Conservation (phyloP, 2,797 vertebrate genomes). For the Florisuga fusca region DNA sequence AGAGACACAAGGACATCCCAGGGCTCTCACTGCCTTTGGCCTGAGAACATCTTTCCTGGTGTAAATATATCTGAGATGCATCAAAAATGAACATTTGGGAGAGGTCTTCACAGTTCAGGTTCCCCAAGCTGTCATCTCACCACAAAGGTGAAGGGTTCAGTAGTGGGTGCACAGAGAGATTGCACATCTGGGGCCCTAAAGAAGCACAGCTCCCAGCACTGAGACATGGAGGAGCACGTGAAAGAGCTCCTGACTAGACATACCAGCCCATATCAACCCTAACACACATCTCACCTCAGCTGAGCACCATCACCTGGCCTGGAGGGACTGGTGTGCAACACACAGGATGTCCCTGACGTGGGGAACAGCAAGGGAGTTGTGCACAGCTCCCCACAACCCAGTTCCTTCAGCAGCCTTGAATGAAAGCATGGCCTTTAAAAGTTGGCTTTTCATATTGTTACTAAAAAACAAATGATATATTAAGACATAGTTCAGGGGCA, state of each 20-base stretch:
- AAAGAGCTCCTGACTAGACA: neutral
- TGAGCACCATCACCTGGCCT: neutral
- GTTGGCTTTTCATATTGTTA: neutral
- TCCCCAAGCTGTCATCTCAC: neutral
- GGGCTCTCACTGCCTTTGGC: neutral
- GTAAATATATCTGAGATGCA: neutral
- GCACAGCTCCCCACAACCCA: neutral
- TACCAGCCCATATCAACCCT: neutral
- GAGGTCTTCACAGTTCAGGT: neutral
- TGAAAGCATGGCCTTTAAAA: neutral
- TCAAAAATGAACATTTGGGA: neutral
- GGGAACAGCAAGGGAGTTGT: fast-evolving
- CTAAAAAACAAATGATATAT: neutral
- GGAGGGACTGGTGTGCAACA: neutral
- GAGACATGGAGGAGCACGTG: fast-evolving
- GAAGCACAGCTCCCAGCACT: neutral
- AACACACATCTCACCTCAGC: neutral
- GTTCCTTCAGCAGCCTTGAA: neutral
- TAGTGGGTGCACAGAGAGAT: fast-evolving
- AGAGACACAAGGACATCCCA: neutral
- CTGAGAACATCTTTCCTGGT: neutral
- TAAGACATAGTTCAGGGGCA: constrained; percentile 20
- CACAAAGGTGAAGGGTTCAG: fast-evolving
- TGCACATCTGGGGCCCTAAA: neutral
- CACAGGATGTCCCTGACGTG: fast-evolving